Conservation (phyloP, 2,888 invertebrate genomes). For the Isoperla grammatica region DNA sequence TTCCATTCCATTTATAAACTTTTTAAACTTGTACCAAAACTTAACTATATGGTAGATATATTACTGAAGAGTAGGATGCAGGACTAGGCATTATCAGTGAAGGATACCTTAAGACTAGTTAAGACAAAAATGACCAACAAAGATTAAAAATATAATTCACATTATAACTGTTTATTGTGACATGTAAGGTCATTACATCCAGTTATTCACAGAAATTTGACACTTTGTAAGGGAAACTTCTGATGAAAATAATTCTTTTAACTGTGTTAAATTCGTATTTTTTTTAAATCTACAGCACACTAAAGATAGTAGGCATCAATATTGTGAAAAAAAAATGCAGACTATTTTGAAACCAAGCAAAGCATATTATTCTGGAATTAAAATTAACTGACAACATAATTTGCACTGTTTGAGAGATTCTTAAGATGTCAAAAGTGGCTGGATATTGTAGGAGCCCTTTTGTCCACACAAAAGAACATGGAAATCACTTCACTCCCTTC, state of each 20-base stretch:
- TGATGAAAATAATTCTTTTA: slow-evolving; percentile 41
- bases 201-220: slow-evolving; percentile 48
- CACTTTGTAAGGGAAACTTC: slow-evolving; percentile 42
- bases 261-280: slow-evolving; percentile 24
- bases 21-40: no score
- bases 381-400: slow-evolving; percentile 25
- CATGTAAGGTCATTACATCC: slow-evolving; percentile 46
- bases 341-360: slow-evolving; percentile 31
- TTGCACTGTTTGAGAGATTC: slow-evolving; percentile 20
- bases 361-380: slow-evolving; percentile 29
- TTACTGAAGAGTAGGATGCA: no score
- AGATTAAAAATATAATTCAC: slow-evolving; percentile 51
- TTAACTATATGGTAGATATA: no score
- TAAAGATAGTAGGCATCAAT: slow-evolving; percentile 28
- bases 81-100: no score
- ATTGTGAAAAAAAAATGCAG: slow-evolving; percentile 25
- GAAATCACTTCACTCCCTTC: slow-evolving; percentile 41
- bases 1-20: no score
- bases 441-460: slow-evolving; percentile 15
- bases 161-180: slow-evolving; percentile 62
- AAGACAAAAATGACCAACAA: slow-evolving; percentile 21
- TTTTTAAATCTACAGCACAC: slow-evolving; percentile 30
- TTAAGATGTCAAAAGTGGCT: slow-evolving; percentile 6
- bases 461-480: slow-evolving; percentile 18
- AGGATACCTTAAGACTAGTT: no score